Conservation (phyloP, 2,113 vertebrate genomes). For the Tonatia bakeri region DNA sequence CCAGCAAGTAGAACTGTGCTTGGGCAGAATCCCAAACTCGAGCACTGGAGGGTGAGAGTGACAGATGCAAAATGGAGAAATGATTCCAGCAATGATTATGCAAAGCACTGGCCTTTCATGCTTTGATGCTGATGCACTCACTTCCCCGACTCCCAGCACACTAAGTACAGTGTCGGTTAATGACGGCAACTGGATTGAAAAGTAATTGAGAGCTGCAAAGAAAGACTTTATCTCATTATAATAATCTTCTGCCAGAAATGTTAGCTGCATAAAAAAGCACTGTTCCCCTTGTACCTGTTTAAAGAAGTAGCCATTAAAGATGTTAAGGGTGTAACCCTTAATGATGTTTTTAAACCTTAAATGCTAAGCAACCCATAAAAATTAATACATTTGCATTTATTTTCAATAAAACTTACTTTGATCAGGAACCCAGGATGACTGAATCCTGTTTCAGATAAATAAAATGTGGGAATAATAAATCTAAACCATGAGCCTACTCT, state of each 20-base stretch:
- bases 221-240: slow-evolving; percentile 41
- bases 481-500: background rate
- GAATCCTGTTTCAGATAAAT: background rate
- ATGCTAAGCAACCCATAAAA: background rate
- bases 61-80: background rate
- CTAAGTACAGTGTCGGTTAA: background rate
- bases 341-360: slow-evolving; percentile 6
- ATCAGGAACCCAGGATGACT: background rate
- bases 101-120: background rate
- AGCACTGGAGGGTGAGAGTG: background rate
- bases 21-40: slow-evolving; percentile 8
- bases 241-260: slow-evolving; percentile 29
- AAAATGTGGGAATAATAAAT: background rate
- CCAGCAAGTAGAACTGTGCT: background rate
- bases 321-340: background rate
- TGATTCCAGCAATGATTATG: background rate
- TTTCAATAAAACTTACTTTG: background rate
- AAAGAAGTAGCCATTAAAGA: slow-evolving; percentile 1
- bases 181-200: background rate
- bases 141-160: background rate
- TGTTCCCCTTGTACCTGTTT: background rate
- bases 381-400: background rate
- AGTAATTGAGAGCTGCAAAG: slow-evolving; percentile 42
- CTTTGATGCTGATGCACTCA: background rate
- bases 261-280: slow-evolving; percentile 2